A percentile compares a stretch with the other conserved stretches of the same genome.
These are phyloP conservation scores for Agrotis puta DNA, from an alignment of 2,888 invertebrate genomes.

Conservation along the genomic window DNA sequence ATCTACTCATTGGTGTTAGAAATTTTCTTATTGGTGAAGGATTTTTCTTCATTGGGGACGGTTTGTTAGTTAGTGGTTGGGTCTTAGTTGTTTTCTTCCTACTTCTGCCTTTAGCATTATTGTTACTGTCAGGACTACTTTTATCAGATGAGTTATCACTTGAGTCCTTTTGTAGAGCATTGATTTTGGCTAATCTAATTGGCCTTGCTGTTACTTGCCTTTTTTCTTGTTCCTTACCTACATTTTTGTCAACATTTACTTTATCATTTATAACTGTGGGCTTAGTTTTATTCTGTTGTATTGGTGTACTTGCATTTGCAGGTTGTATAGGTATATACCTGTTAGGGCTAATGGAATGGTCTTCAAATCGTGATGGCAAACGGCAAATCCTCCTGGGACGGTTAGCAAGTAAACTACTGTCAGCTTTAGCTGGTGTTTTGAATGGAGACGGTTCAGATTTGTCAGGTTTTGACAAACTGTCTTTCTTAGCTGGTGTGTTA, in stretches of 20 bases:
- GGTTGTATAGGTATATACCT: conserved; percentile 81
- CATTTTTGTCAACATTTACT: conserved; percentile 4
- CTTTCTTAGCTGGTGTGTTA: conserved; percentile 22
- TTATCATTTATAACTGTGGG: neutral
- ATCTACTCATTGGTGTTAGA: conserved; percentile 30
- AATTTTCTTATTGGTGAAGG: conserved; percentile 34
- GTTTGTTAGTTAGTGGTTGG: conserved; percentile 22
- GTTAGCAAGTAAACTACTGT: conserved; percentile 73
- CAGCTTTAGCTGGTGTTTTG: conserved; percentile 72
- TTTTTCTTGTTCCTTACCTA: conserved; percentile 39
- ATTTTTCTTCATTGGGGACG: conserved; percentile 26
- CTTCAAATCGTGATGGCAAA: conserved; percentile 82
- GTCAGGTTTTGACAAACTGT: conserved; percentile 44
- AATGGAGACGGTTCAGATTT: conserved; percentile 65
- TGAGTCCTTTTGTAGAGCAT: conserved; percentile 47
- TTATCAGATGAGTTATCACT: conserved; percentile 54
- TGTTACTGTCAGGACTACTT: conserved; percentile 75
- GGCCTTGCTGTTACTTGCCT: conserved; percentile 26
- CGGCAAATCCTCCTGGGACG: conserved; percentile 81
- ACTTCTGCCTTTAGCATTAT: conserved; percentile 70
- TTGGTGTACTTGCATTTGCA: conserved; percentile 82
- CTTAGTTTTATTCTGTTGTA: conserved; percentile 65
- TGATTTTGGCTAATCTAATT: conserved; percentile 34
- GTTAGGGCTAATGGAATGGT: conserved; percentile 81
- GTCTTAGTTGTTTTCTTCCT: conserved; percentile 31